Percentiles rank a stretch among this genome's conserved stretches.
Conservation (phyloP, 53 echinoderm and acorn worm genomes). For the Luidia sarsii region DNA sequence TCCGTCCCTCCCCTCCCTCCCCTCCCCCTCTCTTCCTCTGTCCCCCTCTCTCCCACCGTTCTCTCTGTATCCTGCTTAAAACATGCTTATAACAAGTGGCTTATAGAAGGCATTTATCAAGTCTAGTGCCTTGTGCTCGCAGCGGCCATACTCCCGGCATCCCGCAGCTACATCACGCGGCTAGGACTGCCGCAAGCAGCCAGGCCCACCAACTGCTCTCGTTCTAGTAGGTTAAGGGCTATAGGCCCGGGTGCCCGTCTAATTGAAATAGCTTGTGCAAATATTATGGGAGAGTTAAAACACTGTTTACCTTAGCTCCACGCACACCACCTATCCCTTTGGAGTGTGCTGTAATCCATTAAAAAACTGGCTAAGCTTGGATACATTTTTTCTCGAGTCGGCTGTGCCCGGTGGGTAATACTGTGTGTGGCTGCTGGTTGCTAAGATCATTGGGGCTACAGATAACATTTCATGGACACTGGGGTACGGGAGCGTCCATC, state of each 20-base stretch:
- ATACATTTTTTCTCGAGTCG: no score
- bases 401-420: no score
- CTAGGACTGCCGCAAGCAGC: slow-evolving; percentile 28
- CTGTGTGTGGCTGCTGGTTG: no score
- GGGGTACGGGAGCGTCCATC: no score
- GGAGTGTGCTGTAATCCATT: not conserved
- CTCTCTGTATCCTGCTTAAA: no score
- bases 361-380: no score
- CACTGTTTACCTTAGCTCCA: slow-evolving; percentile 12
- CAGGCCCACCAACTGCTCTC: slow-evolving; percentile 47
- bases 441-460: no score
- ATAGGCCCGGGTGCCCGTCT: slow-evolving; percentile 15
- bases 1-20: no score
- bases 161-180: slow-evolving; percentile 22
- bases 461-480: no score
- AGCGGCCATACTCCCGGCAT: not conserved
- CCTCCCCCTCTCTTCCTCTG: no score
- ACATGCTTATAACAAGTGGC: no score
- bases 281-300: not conserved
- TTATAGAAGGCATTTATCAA: not conserved
- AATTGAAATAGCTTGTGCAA: slow-evolving; percentile 58
- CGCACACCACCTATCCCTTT: slow-evolving; percentile 29
- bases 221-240: slow-evolving; percentile 31
- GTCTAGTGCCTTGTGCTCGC: slow-evolving; percentile 20
- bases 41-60: no score